Percentiles rank a stretch among this genome's conserved stretches.
These are phyloP conservation scores for Epinephelus malabaricus DNA, from an alignment of 2,797 vertebrate genomes.

Conservation along the genomic window DNA sequence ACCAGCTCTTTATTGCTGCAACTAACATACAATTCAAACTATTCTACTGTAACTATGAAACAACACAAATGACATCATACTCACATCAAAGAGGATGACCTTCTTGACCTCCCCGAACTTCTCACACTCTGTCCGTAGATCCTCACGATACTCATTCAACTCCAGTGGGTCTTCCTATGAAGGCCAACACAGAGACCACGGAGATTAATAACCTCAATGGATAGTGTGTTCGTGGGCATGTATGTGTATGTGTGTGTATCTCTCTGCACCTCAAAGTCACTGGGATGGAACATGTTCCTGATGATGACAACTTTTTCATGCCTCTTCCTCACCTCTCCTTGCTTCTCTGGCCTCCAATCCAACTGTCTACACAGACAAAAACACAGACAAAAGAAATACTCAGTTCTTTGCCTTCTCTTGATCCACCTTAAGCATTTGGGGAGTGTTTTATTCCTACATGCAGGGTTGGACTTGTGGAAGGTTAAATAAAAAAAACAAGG, in stretches of 20 bases:
- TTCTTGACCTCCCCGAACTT: slow-evolving; percentile 98
- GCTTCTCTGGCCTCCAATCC: slow-evolving; percentile 97
- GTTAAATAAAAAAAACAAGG: neutral
- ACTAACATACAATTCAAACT: neutral
- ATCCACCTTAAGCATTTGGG: neutral
- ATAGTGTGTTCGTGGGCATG: neutral
- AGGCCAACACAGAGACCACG: slow-evolving; percentile 4
- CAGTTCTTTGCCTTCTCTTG: neutral
- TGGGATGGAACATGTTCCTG: slow-evolving; percentile 98
- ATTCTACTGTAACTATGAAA: neutral
- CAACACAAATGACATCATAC: slow-evolving; percentile 64
- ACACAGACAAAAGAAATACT: neutral
- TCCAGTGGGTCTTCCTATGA: slow-evolving; percentile 95
- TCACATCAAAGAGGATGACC: slow-evolving; percentile 97
- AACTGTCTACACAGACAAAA: slow-evolving; percentile 87
- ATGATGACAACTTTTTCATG: slow-evolving; percentile 95
- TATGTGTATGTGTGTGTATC: neutral
- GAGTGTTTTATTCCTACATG: neutral
- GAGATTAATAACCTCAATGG: neutral
- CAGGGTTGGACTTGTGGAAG: neutral
- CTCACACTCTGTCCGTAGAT: slow-evolving; percentile 94
- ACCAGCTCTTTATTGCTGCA: neutral
- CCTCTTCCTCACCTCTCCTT: slow-evolving; percentile 87
- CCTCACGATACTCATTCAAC: slow-evolving; percentile 96
- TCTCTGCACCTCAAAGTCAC: slow-evolving; percentile 93